A percentile compares a stretch with the other conserved stretches of the same genome.
phyloP scores from a whole-genome alignment of 2,113 vertebrate genomes.

The Anolis carolinensis region DNA sequence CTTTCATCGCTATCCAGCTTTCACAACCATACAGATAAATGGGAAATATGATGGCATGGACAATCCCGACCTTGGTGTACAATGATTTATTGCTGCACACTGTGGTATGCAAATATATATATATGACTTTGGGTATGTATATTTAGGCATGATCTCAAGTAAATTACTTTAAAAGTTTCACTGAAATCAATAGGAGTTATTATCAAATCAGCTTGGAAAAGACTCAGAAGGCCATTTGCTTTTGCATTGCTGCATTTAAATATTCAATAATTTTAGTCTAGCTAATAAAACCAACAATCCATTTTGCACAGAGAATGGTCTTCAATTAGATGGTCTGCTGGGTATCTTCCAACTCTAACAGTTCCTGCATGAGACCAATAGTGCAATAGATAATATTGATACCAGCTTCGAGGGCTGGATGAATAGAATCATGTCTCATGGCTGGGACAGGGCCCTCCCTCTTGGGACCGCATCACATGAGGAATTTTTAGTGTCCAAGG shows the following conservation, averaged over 20 bases:
- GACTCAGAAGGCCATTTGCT: slow-evolving; percentile 32
- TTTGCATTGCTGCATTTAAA: slow-evolving; percentile 23
- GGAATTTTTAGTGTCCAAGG: no score
- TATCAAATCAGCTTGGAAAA: slow-evolving; percentile 29
- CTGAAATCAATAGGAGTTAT: slow-evolving; percentile 31
- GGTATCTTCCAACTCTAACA: slow-evolving; percentile 37
- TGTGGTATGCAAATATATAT: no score
- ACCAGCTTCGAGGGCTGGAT: background rate
- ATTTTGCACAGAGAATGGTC: slow-evolving; percentile 7
- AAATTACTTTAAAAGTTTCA: slow-evolving; percentile 30
- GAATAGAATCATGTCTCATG: background rate
- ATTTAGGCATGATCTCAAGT: slow-evolving; percentile 22
- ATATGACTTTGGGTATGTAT: background rate
- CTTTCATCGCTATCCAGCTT: no score
- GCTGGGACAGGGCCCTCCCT: background rate
- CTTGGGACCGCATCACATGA: background rate
- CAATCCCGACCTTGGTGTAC: no score
- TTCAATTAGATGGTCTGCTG: slow-evolving; percentile 26
- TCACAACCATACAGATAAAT: no score
- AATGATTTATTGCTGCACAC: no score
- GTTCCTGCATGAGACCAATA: background rate
- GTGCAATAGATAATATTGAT: slow-evolving; percentile 11
- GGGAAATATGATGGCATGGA: no score
- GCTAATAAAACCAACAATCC: slow-evolving; percentile 34
- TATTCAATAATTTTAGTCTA: slow-evolving; percentile 32